Evolutionary conservation across 2,888 invertebrate genomes (phyloP).

Genomic region (Apamea sordens): DNA sequence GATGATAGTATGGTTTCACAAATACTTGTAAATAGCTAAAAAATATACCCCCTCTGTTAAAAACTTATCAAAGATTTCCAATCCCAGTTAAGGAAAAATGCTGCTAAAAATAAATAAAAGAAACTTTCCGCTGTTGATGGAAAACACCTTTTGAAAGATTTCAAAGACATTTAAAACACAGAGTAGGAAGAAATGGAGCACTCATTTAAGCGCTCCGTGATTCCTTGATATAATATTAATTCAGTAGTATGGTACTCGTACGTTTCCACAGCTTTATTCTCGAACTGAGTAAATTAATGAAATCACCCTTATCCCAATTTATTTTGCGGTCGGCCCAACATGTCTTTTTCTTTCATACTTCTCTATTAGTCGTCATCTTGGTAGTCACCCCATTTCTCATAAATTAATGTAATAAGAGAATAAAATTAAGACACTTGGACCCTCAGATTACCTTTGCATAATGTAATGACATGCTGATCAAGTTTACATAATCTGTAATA

Average conservation of each 20-base stretch:
- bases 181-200: constrained; percentile 27
- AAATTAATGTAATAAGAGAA: neutral
- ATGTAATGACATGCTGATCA: neutral
- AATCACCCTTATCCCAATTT: too few relatives aligned
- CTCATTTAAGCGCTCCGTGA: neutral
- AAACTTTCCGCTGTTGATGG: constrained; percentile 26
- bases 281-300: too few relatives aligned
- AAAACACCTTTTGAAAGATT: constrained; percentile 39
- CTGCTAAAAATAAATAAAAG: constrained; percentile 35
- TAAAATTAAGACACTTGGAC: too few relatives aligned
- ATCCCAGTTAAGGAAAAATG: constrained; percentile 2
- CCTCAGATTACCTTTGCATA: neutral
- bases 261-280: too few relatives aligned
- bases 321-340: too few relatives aligned
- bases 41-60: neutral
- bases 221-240: too few relatives aligned
- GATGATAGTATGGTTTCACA: neutral
- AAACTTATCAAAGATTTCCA: constrained; percentile 2
- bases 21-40: neutral
- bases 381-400: too few relatives aligned
- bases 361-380: too few relatives aligned
- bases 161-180: constrained; percentile 20
- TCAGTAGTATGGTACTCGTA: too few relatives aligned
- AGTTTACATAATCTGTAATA: neutral
- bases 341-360: too few relatives aligned